Base-by-base conservation (phyloP, 2,888 invertebrate species). In the Calliopum simillimum region DNA sequence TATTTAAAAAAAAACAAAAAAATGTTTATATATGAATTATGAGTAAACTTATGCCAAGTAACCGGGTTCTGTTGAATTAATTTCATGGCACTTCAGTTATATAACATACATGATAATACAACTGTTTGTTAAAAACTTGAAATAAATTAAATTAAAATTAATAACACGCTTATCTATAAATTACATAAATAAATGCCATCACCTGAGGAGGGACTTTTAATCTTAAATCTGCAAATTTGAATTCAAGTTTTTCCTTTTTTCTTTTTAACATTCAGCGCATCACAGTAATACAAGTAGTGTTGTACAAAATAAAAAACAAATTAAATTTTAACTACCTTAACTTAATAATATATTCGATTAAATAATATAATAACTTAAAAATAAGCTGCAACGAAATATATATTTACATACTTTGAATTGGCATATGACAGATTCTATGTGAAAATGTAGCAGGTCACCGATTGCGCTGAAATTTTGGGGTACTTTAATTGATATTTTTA, bases 121-220 rank as follows among this genome's bases (percentile, higher is more conserved):
- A 47, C 13, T 51, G 51, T 49, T 25, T 25, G 41, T 3, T 16
- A 33, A 25, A 33, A 49, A 25, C 49, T 63, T 25, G 16, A 41
- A 3, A 25, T 25, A 49, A 14, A 33, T 13, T 33, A 33, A 4
- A 2, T 33, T 33, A 33, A 33, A 8, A 33, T 33, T 33, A 33
- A 1, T 8, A 33, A 2, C 5, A 33, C 5, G 33, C 8, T 33
- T 33, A 69, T 68, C 68, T 66, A 66, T 73, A 66, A 55, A 21
- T 14, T 11, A 23, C 3, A 62, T 53, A 23, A 41, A 71, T 82
- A 82, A 82, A 82, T 83, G 82, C 82, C 83, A 82, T 81, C 81
- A 82, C 81, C 82, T 83, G 82, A 83, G 83, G 80, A 81, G 81
- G 80, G 81, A 81, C 80, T 81, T 79, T 77, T 75, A 73, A 73